phyloP scores from a whole-genome alignment of 2,888 invertebrate species.

The Acanthopleura granulata region DNA sequence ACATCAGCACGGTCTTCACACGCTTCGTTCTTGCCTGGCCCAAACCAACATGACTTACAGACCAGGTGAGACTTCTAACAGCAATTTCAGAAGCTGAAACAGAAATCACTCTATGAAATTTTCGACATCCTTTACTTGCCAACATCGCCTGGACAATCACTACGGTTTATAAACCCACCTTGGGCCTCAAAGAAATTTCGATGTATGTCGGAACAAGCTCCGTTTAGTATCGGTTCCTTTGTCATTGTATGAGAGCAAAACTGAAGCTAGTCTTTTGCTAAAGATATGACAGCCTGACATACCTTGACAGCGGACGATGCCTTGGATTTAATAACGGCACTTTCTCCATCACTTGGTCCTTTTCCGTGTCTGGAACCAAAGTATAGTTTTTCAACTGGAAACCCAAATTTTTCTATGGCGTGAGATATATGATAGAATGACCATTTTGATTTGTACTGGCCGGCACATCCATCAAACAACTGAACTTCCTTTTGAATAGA shows the following conservation, averaged over 20 bases:
- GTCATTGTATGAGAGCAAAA: not conserved
- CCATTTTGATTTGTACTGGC: not conserved
- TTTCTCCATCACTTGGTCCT: conserved; percentile 1
- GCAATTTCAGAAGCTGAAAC: too few relatives aligned
- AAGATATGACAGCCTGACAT: not conserved
- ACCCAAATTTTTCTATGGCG: not conserved
- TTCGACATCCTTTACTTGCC: too few relatives aligned
- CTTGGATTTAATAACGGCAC: not conserved
- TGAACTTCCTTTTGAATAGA: too few relatives aligned
- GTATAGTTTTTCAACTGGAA: not conserved
- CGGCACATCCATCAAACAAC: not conserved
- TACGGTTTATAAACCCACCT: not conserved
- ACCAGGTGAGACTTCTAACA: too few relatives aligned
- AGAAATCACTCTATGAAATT: too few relatives aligned
- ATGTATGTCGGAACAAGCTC: not conserved
- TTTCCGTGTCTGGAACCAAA: conserved; percentile 1
- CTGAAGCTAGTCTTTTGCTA: not conserved
- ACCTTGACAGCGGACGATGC: not conserved
- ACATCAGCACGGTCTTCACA: too few relatives aligned
- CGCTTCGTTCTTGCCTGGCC: too few relatives aligned
- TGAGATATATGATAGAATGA: not conserved
- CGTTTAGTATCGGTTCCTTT: not conserved
- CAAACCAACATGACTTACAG: too few relatives aligned
- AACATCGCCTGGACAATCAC: too few relatives aligned
- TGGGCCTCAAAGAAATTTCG: not conserved